phyloP scores from a whole-genome alignment of 2,888 invertebrate genomes.

The Onthophagus sagittarius region DNA sequence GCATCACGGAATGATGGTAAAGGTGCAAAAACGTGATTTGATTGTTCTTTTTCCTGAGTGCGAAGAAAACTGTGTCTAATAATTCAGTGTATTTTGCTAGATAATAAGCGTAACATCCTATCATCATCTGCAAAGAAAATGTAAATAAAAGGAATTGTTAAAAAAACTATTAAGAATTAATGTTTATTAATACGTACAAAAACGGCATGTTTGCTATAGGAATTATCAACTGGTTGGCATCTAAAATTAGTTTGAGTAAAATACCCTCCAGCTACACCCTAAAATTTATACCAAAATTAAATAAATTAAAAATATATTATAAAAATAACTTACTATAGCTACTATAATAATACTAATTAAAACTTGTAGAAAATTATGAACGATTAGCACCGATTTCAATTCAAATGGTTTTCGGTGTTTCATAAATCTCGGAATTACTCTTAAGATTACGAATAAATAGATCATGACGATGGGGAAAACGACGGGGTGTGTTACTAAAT shows the following conservation, averaged over 20 bases:
- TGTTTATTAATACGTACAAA: slow-evolving; percentile 58
- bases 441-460: slow-evolving; percentile 69
- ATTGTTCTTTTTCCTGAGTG: slow-evolving; percentile 83
- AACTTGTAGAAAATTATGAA: slow-evolving; percentile 89
- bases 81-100: slow-evolving; percentile 18
- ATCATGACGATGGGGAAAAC: slow-evolving; percentile 62
- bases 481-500: slow-evolving; percentile 67
- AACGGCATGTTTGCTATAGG: slow-evolving; percentile 68
- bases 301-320: not conserved
- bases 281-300: slow-evolving; percentile 41
- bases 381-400: slow-evolving; percentile 70
- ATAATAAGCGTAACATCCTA: slow-evolving; percentile 15
- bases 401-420: slow-evolving; percentile 79
- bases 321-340: slow-evolving; percentile 58
- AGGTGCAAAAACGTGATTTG: slow-evolving; percentile 89
- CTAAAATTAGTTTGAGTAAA: slow-evolving; percentile 79
- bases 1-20: slow-evolving; percentile 95
- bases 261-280: slow-evolving; percentile 77
- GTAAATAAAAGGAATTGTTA: slow-evolving; percentile 39
- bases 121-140: slow-evolving; percentile 7
- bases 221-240: slow-evolving; percentile 89
- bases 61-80: slow-evolving; percentile 73
- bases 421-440: slow-evolving; percentile 86
- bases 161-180: not conserved
- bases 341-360: slow-evolving; percentile 77